Base-by-base conservation (phyloP, 2,888 invertebrate genomes). In the Epinotia demarniana region DNA sequence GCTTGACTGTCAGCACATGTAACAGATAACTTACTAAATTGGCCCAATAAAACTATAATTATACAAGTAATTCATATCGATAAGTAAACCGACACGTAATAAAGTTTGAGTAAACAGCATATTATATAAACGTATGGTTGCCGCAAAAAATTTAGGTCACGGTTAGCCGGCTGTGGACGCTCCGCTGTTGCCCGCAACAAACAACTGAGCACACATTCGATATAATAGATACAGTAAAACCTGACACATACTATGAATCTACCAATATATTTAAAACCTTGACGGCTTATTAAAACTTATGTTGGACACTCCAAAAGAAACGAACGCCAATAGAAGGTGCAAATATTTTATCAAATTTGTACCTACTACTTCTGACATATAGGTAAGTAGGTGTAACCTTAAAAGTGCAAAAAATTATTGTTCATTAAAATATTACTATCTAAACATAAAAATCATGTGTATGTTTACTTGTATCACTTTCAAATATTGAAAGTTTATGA, bases 101-200 rank as follows among this genome's bases (percentile, higher is more conserved):
- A 75, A 58, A 46, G 53, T 70, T 75, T 70, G 53, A 55, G 53
- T 66, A 75, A 75, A 75, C 64, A 68, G 43, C n/a, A 16, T 73
- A 64, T 55, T 72, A 67, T 71, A 66, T 75, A 75, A 72, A 72
- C 57, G 72, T 66, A 57, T 72, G 72, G 27, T 62, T 61, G 64
- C 64, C 43, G 75, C 75, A 67, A 75, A 75, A 75, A 72, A 75
- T 57, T 43, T 72, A 75, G 75, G 75, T 75, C 75, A 75, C 43
- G 75, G 75, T 67, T 72, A 60, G 27, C 46, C 13, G 71, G 43
- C 61, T 57, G 66, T 61, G 57, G 46, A 62, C 43, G 61, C 55
- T 63, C 55, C 19, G 69, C 62, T 74, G 46, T 72, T 71, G 9
- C 18, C 49, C 58, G 58, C 33, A 53, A 66, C 64, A 70, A 75